phyloP scores from a whole-genome alignment of 2,113 vertebrate genomes.

The Eonycteris spelaea region DNA sequence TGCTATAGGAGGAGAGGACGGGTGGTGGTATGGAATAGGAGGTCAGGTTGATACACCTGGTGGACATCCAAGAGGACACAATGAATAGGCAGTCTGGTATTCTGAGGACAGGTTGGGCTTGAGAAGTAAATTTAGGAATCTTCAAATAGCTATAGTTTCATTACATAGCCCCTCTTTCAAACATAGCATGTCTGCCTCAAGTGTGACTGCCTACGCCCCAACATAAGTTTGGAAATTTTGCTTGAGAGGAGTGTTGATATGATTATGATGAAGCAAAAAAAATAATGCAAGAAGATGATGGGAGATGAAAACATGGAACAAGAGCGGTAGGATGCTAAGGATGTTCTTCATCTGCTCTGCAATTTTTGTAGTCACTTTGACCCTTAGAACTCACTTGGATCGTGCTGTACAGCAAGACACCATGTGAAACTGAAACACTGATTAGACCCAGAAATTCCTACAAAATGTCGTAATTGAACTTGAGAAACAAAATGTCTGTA shows the following conservation, averaged over 20 bases:
- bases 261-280: background rate
- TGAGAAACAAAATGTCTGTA: background rate
- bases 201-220: background rate
- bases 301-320: background rate
- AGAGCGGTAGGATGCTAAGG: background rate
- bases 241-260: background rate
- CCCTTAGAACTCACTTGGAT: background rate
- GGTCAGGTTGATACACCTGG: rapidly evolving
- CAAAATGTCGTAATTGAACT: background rate
- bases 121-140: background rate
- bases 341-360: background rate
- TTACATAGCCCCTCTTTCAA: background rate
- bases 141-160: background rate
- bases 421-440: background rate
- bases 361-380: background rate
- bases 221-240: background rate
- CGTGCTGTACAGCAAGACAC: background rate
- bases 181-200: background rate
- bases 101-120: background rate
- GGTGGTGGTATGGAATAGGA: background rate
- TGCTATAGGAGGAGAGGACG: background rate
- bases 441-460: background rate
- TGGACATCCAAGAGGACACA: background rate
- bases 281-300: background rate
- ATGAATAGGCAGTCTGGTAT: background rate